A percentile compares a stretch with the other conserved stretches of the same genome.
These are phyloP conservation scores for Ornithoptera priamus DNA, from an alignment of 2,888 invertebrate species.

Conservation along the genomic window DNA sequence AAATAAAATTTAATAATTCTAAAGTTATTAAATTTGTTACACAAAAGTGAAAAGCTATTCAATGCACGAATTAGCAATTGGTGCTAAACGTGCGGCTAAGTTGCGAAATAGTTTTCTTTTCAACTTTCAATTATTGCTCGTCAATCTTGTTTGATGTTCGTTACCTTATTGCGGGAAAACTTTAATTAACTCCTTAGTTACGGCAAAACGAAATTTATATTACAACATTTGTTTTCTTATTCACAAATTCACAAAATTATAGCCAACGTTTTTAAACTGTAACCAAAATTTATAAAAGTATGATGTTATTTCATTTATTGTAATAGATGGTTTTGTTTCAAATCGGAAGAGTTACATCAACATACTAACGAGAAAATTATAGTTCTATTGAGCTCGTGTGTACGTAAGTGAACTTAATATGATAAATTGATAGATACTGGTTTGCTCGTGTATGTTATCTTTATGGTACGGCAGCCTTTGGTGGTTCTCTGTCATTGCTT, in stretches of 20 bases:
- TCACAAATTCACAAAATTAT: too few relatives aligned
- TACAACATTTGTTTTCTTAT: too few relatives aligned
- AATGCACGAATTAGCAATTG: slow-evolving; percentile 5
- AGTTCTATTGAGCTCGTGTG: slow-evolving; percentile 23
- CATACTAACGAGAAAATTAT: slow-evolving; percentile 10
- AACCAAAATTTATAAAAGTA: not conserved
- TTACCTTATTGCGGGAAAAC: not conserved
- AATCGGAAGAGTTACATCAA: not conserved
- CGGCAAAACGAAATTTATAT: too few relatives aligned
- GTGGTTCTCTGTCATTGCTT: slow-evolving; percentile 26
- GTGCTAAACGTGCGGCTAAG: slow-evolving; percentile 4
- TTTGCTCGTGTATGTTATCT: slow-evolving; percentile 28
- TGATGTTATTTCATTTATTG: not conserved
- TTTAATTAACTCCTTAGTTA: not conserved
- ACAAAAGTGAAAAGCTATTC: slow-evolving; percentile 3
- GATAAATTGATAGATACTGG: slow-evolving; percentile 31
- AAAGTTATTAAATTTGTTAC: not conserved
- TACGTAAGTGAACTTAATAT: slow-evolving; percentile 30
- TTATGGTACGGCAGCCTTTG: slow-evolving; percentile 29
- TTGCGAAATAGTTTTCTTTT: slow-evolving; percentile 18
- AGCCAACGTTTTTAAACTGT: not conserved
- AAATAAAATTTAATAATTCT: not conserved
- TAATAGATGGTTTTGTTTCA: not conserved
- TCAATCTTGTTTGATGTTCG: slow-evolving; percentile 8
- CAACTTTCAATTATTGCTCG: slow-evolving; percentile 14